A percentile compares a stretch with the other conserved stretches of the same genome.
Conservation (phyloP, 92 coral and sea anemone species). For the Phenganax marumi region DNA sequence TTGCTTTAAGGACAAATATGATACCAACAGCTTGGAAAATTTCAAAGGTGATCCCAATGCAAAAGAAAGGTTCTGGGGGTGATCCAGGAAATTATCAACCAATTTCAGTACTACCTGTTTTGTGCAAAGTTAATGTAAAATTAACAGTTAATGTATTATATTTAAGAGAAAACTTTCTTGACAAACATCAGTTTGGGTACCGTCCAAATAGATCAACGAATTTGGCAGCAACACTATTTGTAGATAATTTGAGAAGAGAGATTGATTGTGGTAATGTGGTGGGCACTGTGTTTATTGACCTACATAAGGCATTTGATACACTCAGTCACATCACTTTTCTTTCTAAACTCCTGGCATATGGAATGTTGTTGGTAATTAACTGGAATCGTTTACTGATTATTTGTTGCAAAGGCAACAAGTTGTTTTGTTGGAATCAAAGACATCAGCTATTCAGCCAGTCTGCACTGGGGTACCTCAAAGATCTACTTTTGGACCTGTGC, state of each 20-base stretch:
- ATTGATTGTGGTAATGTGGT: slow-evolving; percentile 6
- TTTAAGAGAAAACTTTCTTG: neutral
- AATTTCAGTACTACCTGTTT: no score
- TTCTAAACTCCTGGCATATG: slow-evolving; percentile 1
- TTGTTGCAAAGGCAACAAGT: neutral
- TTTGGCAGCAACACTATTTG: neutral
- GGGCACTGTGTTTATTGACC: slow-evolving; percentile 23
- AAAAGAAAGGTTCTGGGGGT: no score
- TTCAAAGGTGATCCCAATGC: no score
- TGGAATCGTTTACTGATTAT: slow-evolving; percentile 12
- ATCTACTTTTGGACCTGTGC: slow-evolving; percentile 15
- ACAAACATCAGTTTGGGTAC: slow-evolving; percentile 12
- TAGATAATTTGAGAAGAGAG: slow-evolving; percentile 22
- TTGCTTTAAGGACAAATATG: no score
- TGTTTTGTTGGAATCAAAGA: neutral
- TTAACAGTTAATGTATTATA: no score
- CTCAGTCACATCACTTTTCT: neutral
- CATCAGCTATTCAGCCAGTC: neutral
- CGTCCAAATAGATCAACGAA: neutral
- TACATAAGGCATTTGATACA: slow-evolving; percentile 26
- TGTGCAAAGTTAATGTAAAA: no score
- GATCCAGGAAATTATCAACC: no score
- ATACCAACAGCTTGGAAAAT: no score
- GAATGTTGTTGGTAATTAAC: neutral
- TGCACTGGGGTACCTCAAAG: slow-evolving; percentile 21